phyloP scores from a whole-genome alignment of 2,888 invertebrate species.

The Acleris laterana region DNA sequence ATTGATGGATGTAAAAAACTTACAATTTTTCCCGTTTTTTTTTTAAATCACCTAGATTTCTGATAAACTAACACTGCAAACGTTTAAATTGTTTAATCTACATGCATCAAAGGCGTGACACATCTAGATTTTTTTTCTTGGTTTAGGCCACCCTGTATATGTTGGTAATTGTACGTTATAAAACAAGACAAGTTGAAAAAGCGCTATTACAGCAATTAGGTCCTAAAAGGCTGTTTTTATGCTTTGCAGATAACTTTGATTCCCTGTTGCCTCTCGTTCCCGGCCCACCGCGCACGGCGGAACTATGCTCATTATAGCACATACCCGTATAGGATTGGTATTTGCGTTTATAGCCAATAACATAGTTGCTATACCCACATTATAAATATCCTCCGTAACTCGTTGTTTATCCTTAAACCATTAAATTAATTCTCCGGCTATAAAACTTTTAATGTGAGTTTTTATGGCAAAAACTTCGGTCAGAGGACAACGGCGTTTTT shows the following conservation, averaged over 20 bases:
- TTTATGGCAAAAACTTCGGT: constrained; percentile 26
- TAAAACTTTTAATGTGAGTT: constrained; percentile 36
- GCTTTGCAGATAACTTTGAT: too few species aligned
- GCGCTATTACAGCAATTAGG: too few species aligned
- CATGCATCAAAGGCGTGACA: too few species aligned
- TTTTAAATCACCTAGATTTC: too few species aligned
- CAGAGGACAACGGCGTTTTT: constrained; percentile 15
- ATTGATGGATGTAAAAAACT: too few species aligned
- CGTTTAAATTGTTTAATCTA: too few species aligned
- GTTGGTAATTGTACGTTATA: constrained; percentile 2
- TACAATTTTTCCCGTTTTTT: too few species aligned
- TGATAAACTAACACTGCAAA: too few species aligned
- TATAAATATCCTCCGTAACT: constrained; percentile 33
- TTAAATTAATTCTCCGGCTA: constrained; percentile 32
- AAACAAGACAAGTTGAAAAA: background rate
- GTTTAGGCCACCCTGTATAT: background rate
- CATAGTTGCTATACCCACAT: constrained; percentile 25
- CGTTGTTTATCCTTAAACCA: constrained; percentile 28
- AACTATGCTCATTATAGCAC: background rate
- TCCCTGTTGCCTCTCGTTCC: too few species aligned
- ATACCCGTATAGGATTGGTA: background rate
- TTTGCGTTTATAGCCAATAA: constrained; percentile 18
- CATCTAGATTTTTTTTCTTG: too few species aligned
- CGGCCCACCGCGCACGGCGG: too few species aligned
- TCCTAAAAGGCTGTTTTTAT: too few species aligned